Evolutionary conservation across 2,888 invertebrate species (phyloP), one percentile per base, ranked within the genome.

Genomic region (Aplocera efformata): DNA sequence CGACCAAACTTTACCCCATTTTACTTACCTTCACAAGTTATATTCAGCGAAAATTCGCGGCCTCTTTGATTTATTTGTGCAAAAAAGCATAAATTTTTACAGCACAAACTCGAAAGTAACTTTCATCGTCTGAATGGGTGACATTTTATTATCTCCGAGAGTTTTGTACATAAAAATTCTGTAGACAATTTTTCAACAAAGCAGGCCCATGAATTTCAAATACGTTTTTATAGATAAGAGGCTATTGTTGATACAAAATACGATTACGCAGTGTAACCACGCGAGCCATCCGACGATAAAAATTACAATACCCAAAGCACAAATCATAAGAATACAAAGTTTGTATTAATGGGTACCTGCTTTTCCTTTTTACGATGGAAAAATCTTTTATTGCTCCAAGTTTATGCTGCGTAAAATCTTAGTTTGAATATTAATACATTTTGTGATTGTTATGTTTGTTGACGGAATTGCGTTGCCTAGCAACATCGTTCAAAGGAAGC

Each of bases 181-280:
- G 62, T 61, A 73, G 72, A 77, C 74, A 73, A 73, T 81, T 78
- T 83, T 82, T 79, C 75, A 79, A 72, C 75, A 66, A 72, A 67
- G 64, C 72, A 63, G 69, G 69, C 68, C 73, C 77, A 79, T 80
- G 81, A 81, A 83, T 81, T 82, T 79, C 77, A 79, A 83, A 82
- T 81, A 77, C 74, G 73, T 72, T 81, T 79, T 77, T 76, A 74
- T 61, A 79, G 82, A 82, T 82, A 83, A 84, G 80, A 70, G 70
- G 67, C 45, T 69, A 72, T 79, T 81, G 80, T 79, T 77, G 75
- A 84, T 79, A 79, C 82, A 82, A 83, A 82, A 78, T 82, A 84
- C 72, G 83, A 83, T 84, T 75, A 85, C 79, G 77, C 71, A 67
- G 72, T 58, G 69, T 65, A 72, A 60, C 80, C 85, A 85, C 83